Evolutionary conservation across 2,113 vertebrate species (phyloP), one percentile per base, ranked within the genome.

Genomic region (Gila orcuttii): DNA sequence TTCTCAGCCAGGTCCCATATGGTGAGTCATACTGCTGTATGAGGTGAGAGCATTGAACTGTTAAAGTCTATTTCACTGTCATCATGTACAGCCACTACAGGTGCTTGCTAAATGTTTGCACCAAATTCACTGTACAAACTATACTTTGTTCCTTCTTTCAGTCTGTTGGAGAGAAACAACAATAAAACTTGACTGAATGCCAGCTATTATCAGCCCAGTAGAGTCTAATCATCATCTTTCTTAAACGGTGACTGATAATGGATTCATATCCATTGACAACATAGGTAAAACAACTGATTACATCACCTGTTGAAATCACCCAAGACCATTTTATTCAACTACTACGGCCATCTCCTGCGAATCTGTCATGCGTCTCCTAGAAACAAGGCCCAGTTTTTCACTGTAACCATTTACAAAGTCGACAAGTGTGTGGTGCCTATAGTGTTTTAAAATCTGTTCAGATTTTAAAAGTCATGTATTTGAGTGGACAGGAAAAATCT

Each of bases 11-110:
- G 78, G 23, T 80, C 13, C 78, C 36, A 62, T 42, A 19, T 60
- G 55, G 77, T 80, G 79, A 64, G 59, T 64, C 79, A 80, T 47
- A 21, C n/a, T 64, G 59, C 59, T 64, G 15, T 23, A 33, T 11
- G 39, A 62, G 33, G 31, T 33, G 52, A 64, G 39, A 80, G 78
- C 36, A 21, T 10, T 47, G n/a, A 17, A n/a, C 23, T 15, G 31
- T 39, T 60, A 21, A 31, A n/a, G 23, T 33, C 21, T 15, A 31
- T 80, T 80, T 80, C n/a, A 80, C 36, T 80, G n/a, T 6, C 9
- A 11, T 6, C 15, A 11, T 80, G 13, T 19, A 28, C 36, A 79
- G 52, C 10, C 52, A 59, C 52, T 36, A 36, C 17, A 36, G 10
- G 28, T 55, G 50, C 33, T 60, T 59, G 8, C 21, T 60, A 59